Conservation (phyloP, 2,113 vertebrate species). For the Rafetus swinhoei region DNA sequence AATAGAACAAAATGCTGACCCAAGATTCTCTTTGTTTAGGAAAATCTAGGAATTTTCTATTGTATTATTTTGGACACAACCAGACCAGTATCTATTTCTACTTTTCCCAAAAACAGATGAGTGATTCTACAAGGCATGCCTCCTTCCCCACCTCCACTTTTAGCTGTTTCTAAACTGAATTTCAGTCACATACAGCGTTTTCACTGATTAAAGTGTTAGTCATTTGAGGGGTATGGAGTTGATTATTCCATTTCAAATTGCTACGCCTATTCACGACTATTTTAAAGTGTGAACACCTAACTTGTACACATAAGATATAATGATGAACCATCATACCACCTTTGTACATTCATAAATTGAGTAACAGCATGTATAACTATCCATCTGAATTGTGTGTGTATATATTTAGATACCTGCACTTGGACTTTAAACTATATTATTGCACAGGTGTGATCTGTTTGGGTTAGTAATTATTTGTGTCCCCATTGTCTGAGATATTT, state of each 20-base stretch:
- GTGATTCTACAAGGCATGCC: background rate
- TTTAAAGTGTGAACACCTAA: background rate
- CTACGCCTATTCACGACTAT: background rate
- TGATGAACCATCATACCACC: background rate
- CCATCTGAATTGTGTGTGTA: background rate
- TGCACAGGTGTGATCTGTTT: background rate
- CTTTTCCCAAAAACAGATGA: background rate
- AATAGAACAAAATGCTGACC: background rate
- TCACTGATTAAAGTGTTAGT: background rate
- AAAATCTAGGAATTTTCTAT: background rate
- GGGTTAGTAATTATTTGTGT: background rate
- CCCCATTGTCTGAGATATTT: background rate
- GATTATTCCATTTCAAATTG: background rate
- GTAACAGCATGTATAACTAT: background rate
- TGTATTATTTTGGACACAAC: background rate
- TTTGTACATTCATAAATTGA: background rate
- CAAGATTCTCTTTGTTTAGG: background rate
- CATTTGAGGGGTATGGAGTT: background rate
- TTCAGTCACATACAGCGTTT: background rate
- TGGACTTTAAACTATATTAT: background rate
- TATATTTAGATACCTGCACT: background rate
- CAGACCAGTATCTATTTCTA: background rate
- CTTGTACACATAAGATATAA: background rate
- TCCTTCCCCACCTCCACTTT: background rate
- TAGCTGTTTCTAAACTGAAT: background rate